These are phyloP conservation scores for Papilio protenor DNA, from an alignment of 2,888 invertebrate genomes.

Conservation along the genomic window DNA sequence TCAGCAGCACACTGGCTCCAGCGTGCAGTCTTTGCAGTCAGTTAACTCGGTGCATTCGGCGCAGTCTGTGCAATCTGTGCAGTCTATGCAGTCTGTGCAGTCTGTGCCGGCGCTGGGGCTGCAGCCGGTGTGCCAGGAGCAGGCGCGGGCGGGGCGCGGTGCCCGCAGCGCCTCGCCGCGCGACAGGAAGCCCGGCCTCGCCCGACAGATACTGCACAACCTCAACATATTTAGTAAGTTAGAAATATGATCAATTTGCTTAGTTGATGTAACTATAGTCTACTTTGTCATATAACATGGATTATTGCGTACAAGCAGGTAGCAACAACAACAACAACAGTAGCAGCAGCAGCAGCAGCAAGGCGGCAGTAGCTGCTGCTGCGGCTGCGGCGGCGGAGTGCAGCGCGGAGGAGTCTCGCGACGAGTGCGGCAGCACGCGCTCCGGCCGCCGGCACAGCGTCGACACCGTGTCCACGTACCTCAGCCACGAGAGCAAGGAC, in stretches of 20 bases:
- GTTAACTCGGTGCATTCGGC: conserved; percentile 55
- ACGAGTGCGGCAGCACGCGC: conserved; percentile 89
- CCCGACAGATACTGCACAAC: conserved; percentile 91
- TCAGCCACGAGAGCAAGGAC: conserved; percentile 92
- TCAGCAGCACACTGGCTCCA: conserved; percentile 78
- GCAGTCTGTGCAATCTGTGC: conserved; percentile 48
- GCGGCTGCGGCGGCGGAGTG: conserved; percentile 40
- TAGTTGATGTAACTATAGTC: too few species aligned
- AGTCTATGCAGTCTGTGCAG: too few species aligned
- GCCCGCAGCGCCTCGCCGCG: conserved; percentile 69
- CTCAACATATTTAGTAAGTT: conserved; percentile 90
- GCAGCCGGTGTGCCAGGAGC: conserved; percentile 45
- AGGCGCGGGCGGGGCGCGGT: conserved; percentile 40
- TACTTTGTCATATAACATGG: not conserved
- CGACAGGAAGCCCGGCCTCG: conserved; percentile 82
- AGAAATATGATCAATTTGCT: not conserved
- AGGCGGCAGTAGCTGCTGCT: conserved; percentile 37
- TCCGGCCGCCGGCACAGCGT: conserved; percentile 92
- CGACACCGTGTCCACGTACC: conserved; percentile 94
- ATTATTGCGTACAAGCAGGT: conserved; percentile 27
- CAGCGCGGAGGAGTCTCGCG: conserved; percentile 64
- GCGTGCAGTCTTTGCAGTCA: conserved; percentile 72
- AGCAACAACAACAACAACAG: conserved; percentile 60
- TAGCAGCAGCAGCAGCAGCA: not conserved
- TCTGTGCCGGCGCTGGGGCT: conserved; percentile 45